These are phyloP conservation scores for Scolanthus callimorphus DNA, from an alignment of 92 coral and sea anemone genomes.

Conservation along the genomic window DNA sequence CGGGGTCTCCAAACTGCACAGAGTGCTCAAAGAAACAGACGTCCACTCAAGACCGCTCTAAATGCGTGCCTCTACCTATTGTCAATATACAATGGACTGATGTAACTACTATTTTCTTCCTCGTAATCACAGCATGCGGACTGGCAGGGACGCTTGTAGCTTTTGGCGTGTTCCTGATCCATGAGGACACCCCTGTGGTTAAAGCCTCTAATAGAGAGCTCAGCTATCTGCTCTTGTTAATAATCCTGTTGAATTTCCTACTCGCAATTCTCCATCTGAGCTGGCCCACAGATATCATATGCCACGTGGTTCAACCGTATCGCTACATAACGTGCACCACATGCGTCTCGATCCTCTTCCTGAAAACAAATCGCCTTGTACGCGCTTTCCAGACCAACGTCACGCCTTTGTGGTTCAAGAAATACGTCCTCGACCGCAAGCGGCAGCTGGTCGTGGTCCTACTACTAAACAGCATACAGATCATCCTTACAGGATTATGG, in stretches of 20 bases:
- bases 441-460: conserved; percentile 36
- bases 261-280: conserved; percentile 56
- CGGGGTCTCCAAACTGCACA: conserved; percentile 53
- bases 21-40: conserved; percentile 45
- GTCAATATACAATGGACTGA: conserved; percentile 53
- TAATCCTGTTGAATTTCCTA: conserved; percentile 50
- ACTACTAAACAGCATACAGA: conserved; percentile 18
- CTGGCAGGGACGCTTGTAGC: conserved; percentile 24
- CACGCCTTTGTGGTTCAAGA: conserved; percentile 50
- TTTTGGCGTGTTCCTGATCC: conserved; percentile 22
- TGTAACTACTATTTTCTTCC: conserved; percentile 24
- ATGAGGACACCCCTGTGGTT: conserved; percentile 56
- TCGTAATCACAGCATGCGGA: conserved; percentile 37
- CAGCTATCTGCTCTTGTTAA: conserved; percentile 44
- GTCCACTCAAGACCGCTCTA: conserved; percentile 31
- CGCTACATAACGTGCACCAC: conserved; percentile 60
- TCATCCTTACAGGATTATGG: conserved; percentile 43
- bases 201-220: conserved; percentile 77
- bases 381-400: conserved; percentile 65
- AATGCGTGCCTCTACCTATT: conserved; percentile 49
- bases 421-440: conserved; percentile 30
- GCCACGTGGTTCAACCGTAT: conserved; percentile 53
- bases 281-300: conserved; percentile 45
- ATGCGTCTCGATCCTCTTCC: conserved; percentile 58
- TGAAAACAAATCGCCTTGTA: conserved; percentile 64